Conservation (phyloP, 2,888 invertebrate species). For the Eristalinus aeneus region DNA sequence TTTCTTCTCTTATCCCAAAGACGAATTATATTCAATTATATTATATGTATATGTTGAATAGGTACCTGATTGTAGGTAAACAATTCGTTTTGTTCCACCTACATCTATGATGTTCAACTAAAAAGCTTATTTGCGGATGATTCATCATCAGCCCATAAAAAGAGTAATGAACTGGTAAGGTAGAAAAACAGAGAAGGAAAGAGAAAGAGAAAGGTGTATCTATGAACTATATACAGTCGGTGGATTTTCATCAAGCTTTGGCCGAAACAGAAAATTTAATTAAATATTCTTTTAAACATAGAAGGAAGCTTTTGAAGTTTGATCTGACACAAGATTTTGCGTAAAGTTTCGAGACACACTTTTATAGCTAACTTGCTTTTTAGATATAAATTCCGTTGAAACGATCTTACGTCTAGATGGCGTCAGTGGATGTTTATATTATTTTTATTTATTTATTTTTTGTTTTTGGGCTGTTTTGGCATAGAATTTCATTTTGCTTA, state of each 20-base stretch:
- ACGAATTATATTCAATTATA: too few species aligned
- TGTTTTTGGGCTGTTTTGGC: background rate
- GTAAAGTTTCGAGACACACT: background rate
- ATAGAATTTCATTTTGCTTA: slow-evolving; percentile 20
- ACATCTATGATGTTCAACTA: background rate
- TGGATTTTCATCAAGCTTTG: background rate
- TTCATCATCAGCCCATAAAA: background rate
- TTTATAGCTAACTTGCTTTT: background rate
- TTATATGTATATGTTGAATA: too few species aligned
- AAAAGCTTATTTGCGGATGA: background rate
- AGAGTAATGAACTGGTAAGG: background rate
- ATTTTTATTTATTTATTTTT: background rate
- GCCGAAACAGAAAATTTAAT: too few species aligned
- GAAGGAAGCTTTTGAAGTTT: too few species aligned
- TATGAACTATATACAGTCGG: background rate
- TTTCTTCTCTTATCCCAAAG: too few species aligned
- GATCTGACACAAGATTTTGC: background rate
- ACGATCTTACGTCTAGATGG: slow-evolving; percentile 36
- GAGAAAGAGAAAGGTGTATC: background rate
- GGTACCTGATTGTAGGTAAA: background rate
- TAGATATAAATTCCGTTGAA: background rate
- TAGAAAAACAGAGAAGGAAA: background rate
- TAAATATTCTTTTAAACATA: too few species aligned
- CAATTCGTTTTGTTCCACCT: background rate
- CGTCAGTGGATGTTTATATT: slow-evolving; percentile 22